Conservation (phyloP, 2,113 vertebrate genomes). For the Anhinga anhinga region DNA sequence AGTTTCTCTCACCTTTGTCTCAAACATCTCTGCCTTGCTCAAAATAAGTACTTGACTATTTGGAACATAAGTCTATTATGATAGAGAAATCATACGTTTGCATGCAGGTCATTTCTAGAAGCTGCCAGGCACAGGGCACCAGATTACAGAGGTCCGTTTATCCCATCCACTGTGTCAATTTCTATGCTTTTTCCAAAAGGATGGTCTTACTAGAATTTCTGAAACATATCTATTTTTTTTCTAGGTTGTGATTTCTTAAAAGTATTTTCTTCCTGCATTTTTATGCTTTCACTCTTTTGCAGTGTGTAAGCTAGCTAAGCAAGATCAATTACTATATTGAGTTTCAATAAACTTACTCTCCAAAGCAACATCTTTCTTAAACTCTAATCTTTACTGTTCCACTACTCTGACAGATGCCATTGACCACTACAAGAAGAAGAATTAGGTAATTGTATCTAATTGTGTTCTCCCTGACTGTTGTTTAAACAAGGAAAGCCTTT, state of each 20-base stretch:
- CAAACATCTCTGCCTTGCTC: not conserved
- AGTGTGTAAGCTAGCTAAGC: not conserved
- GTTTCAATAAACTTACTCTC: not conserved
- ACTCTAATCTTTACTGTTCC: conserved; percentile 6
- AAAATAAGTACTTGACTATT: not conserved
- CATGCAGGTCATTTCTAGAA: not conserved
- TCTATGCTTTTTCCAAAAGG: not conserved
- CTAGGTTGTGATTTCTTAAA: not conserved
- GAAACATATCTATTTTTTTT: not conserved
- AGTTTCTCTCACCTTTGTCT: not conserved
- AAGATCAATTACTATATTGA: not conserved
- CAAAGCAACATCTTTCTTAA: not conserved
- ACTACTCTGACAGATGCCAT: not conserved
- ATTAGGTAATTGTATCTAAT: conserved; percentile 55
- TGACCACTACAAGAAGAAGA: conserved; percentile 30
- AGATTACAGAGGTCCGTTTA: not conserved
- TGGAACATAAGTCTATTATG: not conserved
- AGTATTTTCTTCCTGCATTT: not conserved
- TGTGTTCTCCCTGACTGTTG: conserved; percentile 19
- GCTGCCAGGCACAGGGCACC: not conserved
- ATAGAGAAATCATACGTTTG: not conserved
- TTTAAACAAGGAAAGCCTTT: conserved; percentile 60
- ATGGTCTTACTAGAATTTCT: not conserved
- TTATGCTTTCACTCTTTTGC: not conserved
- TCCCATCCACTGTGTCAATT: not conserved